phyloP scores from a whole-genome alignment of 2,797 vertebrate species.

The Adrianichthys oophorus region DNA sequence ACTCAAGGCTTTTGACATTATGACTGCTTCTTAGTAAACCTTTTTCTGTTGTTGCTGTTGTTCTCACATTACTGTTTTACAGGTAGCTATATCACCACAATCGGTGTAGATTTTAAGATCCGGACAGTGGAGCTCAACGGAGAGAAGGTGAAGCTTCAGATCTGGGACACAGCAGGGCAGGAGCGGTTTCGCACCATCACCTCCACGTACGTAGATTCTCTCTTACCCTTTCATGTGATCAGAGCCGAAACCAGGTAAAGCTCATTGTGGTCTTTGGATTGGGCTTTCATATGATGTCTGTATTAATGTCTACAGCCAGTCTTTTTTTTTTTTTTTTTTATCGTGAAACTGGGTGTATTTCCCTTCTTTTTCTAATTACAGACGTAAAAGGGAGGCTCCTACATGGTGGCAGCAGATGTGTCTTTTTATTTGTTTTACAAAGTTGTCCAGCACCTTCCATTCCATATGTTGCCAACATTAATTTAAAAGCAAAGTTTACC shows the following conservation, averaged over 20 bases:
- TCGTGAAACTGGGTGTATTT: conserved; percentile 55
- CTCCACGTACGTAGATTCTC: conserved; percentile 87
- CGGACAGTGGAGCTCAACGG: conserved; percentile 97
- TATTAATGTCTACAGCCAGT: conserved; percentile 26
- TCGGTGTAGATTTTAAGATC: conserved; percentile 99
- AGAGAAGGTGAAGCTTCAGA: conserved; percentile 99
- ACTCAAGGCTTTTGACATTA: not conserved
- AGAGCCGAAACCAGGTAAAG: conserved; percentile 25
- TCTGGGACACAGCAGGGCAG: conserved; percentile 98
- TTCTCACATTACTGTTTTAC: conserved; percentile 16
- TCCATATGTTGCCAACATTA: not conserved
- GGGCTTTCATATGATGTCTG: conserved; percentile 31
- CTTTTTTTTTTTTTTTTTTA: conserved; percentile 20
- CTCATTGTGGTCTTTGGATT: conserved; percentile 24
- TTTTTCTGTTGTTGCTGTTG: not conserved
- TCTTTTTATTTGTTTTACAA: conserved; percentile 7
- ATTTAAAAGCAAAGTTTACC: not conserved
- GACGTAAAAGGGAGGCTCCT: conserved; percentile 54
- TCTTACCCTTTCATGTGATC: not conserved
- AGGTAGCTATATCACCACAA: conserved; percentile 99
- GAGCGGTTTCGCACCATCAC: conserved; percentile 98
- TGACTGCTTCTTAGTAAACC: no score
- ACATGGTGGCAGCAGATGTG: conserved; percentile 13
- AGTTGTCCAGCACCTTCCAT: conserved; percentile 1
- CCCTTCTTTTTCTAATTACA: conserved; percentile 62